phyloP scores from a whole-genome alignment of 2,888 invertebrate species.

The Hylaea fasciaria region DNA sequence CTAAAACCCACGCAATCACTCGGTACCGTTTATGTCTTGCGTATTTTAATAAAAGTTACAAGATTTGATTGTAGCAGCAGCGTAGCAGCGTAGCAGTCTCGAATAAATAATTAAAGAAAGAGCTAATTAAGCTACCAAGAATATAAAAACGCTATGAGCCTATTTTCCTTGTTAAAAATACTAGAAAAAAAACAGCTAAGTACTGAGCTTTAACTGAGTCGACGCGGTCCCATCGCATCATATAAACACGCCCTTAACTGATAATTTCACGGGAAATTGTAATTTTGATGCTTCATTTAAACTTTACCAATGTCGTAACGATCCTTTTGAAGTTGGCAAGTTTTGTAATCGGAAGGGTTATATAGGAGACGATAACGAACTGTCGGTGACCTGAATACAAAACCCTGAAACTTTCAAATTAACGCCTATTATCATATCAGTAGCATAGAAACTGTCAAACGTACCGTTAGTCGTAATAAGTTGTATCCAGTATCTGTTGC shows the following conservation, averaged over 20 bases:
- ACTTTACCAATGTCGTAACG: constrained; percentile 49
- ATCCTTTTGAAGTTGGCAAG: constrained; percentile 47
- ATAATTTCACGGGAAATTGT: constrained; percentile 65
- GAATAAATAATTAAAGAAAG: neutral
- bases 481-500: too few relatives aligned
- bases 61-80: neutral
- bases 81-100: neutral
- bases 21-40: too few relatives aligned
- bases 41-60: too few relatives aligned
- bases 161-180: too few relatives aligned
- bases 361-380: constrained; percentile 28
- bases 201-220: neutral
- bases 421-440: constrained; percentile 5
- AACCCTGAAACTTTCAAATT: constrained; percentile 8
- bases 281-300: constrained; percentile 54
- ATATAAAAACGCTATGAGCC: too few relatives aligned
- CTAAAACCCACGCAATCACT: too few relatives aligned
- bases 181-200: too few relatives aligned
- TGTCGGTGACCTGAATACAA: constrained; percentile 21
- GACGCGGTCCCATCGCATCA: neutral
- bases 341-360: constrained; percentile 39
- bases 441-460: neutral
- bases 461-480: neutral
- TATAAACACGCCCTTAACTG: neutral
- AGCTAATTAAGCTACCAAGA: neutral